Evolutionary conservation across 2,888 invertebrate species (phyloP).

Genomic region (Nephrotoma appendiculata): DNA sequence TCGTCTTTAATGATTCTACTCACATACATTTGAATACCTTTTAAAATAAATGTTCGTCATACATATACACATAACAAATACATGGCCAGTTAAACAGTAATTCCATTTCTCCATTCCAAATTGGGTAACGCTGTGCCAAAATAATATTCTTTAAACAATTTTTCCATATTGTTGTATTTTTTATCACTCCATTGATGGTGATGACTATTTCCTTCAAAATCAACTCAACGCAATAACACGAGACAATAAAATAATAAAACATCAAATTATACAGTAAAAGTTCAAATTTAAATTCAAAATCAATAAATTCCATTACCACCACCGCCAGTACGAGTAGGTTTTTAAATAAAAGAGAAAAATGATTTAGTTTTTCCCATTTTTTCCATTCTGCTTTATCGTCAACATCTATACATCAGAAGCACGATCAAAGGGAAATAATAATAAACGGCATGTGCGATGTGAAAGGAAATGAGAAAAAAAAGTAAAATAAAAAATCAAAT

Average conservation of each 20-base stretch:
- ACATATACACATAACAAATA: background rate
- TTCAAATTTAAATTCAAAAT: background rate
- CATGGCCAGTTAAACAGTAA: background rate
- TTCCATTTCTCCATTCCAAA: background rate
- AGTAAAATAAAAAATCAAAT: background rate
- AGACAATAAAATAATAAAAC: background rate
- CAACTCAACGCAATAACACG: background rate
- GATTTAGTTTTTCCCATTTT: background rate
- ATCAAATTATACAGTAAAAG: background rate
- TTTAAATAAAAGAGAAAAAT: background rate
- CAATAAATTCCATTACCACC: background rate
- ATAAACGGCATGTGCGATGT: background rate
- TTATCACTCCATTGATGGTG: background rate
- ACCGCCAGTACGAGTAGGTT: background rate
- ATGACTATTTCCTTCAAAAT: background rate
- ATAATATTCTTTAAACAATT: background rate
- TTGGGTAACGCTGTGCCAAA: background rate
- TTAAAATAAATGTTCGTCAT: background rate
- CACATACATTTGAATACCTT: background rate
- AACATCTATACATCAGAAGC: background rate
- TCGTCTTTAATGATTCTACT: background rate
- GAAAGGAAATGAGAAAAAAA: background rate
- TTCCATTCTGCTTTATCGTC: background rate
- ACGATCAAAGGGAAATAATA: background rate
- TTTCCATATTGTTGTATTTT: background rate